phyloP scores from a whole-genome alignment of 2,888 invertebrate species.

The Liopterus haemorrhoidalis region DNA sequence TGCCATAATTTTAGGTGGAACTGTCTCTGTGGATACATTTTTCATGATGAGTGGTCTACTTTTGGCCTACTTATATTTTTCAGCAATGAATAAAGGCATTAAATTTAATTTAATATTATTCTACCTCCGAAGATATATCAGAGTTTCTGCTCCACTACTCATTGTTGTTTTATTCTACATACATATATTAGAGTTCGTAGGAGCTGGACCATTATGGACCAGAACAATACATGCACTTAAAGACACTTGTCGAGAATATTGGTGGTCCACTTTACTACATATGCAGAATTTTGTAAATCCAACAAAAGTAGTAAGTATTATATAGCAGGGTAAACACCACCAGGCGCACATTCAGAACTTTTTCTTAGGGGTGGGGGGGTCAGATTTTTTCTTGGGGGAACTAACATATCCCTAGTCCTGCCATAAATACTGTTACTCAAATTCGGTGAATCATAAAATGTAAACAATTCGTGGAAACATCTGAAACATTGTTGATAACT shows the following conservation, averaged over 20 bases:
- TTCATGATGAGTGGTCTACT: constrained; percentile 46
- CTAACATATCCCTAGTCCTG: no score
- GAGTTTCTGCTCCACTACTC: constrained; percentile 48
- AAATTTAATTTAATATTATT: constrained; percentile 42
- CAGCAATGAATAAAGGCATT: constrained; percentile 38
- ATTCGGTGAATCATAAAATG: no score
- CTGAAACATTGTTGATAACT: no score
- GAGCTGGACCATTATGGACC: constrained; percentile 50
- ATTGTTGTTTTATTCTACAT: constrained; percentile 45
- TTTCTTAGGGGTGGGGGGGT: no score
- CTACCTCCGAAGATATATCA: constrained; percentile 46
- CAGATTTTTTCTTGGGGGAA: no score
- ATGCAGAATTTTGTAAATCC: constrained; percentile 43
- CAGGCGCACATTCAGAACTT: no score
- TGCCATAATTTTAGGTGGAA: constrained; percentile 43
- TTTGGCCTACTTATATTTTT: constrained; percentile 42
- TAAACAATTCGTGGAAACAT: no score
- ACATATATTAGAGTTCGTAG: constrained; percentile 45
- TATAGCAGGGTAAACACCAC: constrained; percentile 7
- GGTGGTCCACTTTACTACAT: constrained; percentile 46
- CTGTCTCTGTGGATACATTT: constrained; percentile 47
- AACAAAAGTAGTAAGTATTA: constrained; percentile 34
- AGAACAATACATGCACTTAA: constrained; percentile 25
- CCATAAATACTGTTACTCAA: no score
- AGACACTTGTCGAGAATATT: constrained; percentile 41